Evolutionary conservation across 2,797 vertebrate genomes (phyloP).

Genomic region (Nannoperca obscura): DNA sequence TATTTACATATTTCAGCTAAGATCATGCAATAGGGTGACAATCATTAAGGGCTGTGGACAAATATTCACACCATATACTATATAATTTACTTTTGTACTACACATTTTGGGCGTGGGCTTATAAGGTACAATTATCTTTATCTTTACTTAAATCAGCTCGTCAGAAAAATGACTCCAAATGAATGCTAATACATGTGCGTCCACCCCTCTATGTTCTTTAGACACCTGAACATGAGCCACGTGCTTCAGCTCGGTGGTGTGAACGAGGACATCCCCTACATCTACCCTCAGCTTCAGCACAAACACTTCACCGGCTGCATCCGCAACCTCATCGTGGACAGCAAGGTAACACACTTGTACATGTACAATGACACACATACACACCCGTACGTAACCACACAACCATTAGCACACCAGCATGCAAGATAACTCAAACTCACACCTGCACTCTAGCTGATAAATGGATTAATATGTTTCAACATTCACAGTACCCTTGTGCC

Average conservation of each 20-base stretch:
- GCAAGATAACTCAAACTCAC: constrained; percentile 26
- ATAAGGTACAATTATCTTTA: no score
- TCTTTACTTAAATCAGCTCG: no score
- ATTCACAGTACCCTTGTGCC: constrained; percentile 46
- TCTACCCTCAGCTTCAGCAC: constrained; percentile 89
- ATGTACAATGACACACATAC: not conserved
- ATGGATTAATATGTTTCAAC: constrained; percentile 66
- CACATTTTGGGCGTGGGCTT: not conserved
- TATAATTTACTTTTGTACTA: not conserved
- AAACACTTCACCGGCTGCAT: constrained; percentile 93
- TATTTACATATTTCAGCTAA: not conserved
- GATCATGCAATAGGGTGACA: not conserved
- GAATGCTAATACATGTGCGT: not conserved
- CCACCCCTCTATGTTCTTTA: constrained; percentile 52
- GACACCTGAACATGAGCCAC: constrained; percentile 88
- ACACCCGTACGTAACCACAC: constrained; percentile 7
- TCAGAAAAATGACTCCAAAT: not conserved
- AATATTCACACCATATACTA: not conserved
- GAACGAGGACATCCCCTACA: constrained; percentile 89
- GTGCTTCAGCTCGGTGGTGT: constrained; percentile 92
- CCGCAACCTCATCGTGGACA: constrained; percentile 90
- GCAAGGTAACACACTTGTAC: constrained; percentile 84
- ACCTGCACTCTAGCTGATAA: constrained; percentile 64
- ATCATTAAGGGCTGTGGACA: not conserved
- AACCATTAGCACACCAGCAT: constrained; percentile 32